A percentile compares a stretch with the other conserved stretches of the same genome.
phyloP scores from a whole-genome alignment of 2,113 vertebrate species.

The Sinocyclocheilus rhinocerous region DNA sequence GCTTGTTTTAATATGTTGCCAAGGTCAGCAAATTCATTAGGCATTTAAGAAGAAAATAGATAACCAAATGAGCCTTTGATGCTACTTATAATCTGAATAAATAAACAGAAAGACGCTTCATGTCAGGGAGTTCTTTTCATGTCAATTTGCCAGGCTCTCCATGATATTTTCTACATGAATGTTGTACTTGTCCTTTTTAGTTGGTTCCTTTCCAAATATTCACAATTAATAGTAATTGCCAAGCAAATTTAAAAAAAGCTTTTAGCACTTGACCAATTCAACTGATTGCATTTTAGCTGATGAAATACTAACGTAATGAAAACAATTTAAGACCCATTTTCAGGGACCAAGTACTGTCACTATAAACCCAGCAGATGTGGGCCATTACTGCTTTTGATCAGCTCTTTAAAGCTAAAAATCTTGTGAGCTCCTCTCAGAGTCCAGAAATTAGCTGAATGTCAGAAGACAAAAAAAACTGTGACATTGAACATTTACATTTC shows the following conservation, averaged over 20 bases:
- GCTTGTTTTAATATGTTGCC: constrained; percentile 23
- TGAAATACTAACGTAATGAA: constrained; percentile 10
- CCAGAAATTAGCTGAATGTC: not conserved
- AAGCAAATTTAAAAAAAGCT: constrained; percentile 1
- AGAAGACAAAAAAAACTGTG: not conserved
- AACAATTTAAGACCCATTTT: constrained; percentile 18
- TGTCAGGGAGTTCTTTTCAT: not conserved
- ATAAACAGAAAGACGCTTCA: not conserved
- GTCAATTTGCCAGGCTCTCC: not conserved
- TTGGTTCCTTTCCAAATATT: not conserved
- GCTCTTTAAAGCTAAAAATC: not conserved
- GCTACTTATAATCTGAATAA: not conserved
- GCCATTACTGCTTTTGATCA: not conserved
- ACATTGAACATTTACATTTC: not conserved
- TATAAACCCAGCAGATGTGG: not conserved
- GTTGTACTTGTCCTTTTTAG: not conserved
- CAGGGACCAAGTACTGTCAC: constrained; percentile 16
- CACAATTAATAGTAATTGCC: not conserved
- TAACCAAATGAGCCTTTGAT: constrained; percentile 9
- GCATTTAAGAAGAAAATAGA: not conserved
- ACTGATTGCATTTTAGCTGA: not conserved
- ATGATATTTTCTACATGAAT: not conserved
- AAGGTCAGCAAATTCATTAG: constrained; percentile 27
- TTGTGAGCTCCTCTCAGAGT: not conserved
- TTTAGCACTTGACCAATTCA: constrained; percentile 7